phyloP scores from a whole-genome alignment of 2,797 vertebrate genomes.

The Acropternis orthonyx region DNA sequence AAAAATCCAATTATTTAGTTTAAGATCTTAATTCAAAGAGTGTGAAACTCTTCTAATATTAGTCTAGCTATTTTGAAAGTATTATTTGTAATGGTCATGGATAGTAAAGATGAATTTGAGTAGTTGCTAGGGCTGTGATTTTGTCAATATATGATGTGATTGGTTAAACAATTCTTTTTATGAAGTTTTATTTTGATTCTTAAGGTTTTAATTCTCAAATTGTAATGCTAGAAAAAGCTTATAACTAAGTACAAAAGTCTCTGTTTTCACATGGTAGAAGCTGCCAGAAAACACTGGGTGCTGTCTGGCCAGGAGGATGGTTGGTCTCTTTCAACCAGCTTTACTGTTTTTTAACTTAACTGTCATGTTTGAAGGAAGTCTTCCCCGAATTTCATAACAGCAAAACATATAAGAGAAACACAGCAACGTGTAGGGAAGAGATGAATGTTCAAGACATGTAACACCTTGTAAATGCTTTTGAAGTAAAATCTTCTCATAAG shows the following conservation, averaged over 20 bases:
- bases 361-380: neutral
- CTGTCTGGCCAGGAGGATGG: neutral
- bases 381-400: neutral
- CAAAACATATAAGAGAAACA: neutral
- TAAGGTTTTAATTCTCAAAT: neutral
- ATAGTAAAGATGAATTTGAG: neutral
- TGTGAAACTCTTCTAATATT: neutral
- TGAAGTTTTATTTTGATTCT: neutral
- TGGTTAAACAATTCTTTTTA: neutral
- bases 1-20: neutral
- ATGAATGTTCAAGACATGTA: neutral
- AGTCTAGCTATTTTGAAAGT: neutral
- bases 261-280: neutral
- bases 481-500: neutral
- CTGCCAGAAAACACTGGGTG: neutral
- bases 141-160: neutral
- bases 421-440: neutral
- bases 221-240: neutral
- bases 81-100: neutral
- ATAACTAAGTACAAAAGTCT: neutral
- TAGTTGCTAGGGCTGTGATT: neutral
- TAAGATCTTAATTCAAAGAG: neutral
- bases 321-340: neutral
- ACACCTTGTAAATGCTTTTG: neutral
- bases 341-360: neutral